Base-by-base conservation (phyloP, 2,888 invertebrate species). In the Pristionchus entomophagus region DNA sequence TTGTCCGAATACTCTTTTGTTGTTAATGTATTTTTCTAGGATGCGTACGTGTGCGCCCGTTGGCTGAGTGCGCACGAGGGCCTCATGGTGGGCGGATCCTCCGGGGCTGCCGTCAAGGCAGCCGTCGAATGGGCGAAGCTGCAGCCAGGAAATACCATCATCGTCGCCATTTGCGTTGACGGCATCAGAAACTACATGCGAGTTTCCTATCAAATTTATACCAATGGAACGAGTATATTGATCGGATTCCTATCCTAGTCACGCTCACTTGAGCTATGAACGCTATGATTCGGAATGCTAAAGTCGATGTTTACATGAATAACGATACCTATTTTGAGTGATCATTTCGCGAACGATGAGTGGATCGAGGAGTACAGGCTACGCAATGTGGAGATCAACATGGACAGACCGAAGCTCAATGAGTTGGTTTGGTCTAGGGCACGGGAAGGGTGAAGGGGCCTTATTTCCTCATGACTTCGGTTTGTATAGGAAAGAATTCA, bases 171-270 rank as follows among this genome's bases (percentile, higher is more conserved):
- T 78, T 94, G 99, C 77, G 97, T 99, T 0, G 99, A 99, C 94
- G 97, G 97, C 88, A 96, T 99, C 88, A 95, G 99, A 88, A 99
- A 99, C 94, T 99, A 99, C 94, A 96, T 99, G 96, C 90, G 77
- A 86, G 91, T 86, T 29, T n/a, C n/a, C n/a, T n/a, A n/a, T n/a
- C n/a, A n/a, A n/a, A n/a, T n/a, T n/a, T n/a, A n/a, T n/a, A n/a
- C n/a, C n/a, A n/a, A n/a, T n/a, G n/a, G n/a, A n/a, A n/a, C n/a
- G n/a, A n/a, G n/a, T n/a, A n/a, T n/a, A n/a, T n/a, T n/a, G n/a
- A n/a, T n/a, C n/a, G n/a, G n/a, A n/a, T n/a, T n/a, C n/a, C n/a
- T n/a, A n/a, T n/a, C n/a, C n/a, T n/a, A n/a, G n/a, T n/a, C n/a
- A n/a, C n/a, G n/a, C n/a, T n/a, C n/a, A n/a, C n/a, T n/a, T n/a